Percentiles rank a stretch among this genome's conserved stretches.
Evolutionary conservation across 2,113 vertebrate genomes (phyloP).

Genomic region (Cnemophilus loriae): DNA sequence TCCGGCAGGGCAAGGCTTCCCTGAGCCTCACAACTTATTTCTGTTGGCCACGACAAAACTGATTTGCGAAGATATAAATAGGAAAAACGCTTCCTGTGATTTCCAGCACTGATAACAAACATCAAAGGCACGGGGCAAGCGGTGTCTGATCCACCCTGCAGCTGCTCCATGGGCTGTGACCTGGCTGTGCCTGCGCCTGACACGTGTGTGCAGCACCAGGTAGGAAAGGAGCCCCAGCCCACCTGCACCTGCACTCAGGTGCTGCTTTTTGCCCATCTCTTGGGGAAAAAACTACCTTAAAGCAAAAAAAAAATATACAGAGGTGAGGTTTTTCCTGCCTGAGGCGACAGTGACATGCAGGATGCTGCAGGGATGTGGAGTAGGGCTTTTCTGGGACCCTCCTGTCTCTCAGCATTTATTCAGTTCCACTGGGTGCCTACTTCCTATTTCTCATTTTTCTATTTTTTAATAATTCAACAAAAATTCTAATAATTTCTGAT

Average conservation of each 20-base stretch:
- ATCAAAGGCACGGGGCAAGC: neutral
- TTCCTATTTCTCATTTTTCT: neutral
- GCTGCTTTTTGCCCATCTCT: neutral
- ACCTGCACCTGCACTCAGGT: accelerated
- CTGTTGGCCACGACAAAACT: accelerated
- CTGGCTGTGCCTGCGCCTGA: neutral
- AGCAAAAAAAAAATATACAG: accelerated
- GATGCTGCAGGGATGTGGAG: neutral
- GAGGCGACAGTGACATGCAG: accelerated
- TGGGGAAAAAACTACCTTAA: neutral
- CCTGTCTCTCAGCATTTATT: neutral
- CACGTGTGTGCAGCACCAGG: neutral
- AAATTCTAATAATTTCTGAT: neutral
- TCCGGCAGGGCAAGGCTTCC: neutral
- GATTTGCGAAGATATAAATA: neutral
- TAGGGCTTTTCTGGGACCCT: neutral
- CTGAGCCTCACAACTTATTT: neutral
- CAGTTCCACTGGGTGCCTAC: accelerated
- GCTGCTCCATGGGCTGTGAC: accelerated
- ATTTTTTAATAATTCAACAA: neutral
- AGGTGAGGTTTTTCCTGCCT: neutral
- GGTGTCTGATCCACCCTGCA: neutral
- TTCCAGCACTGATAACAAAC: neutral
- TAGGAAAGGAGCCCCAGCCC: neutral
- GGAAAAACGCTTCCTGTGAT: neutral